Base-by-base conservation (phyloP, 2,797 vertebrate species). In the Takifugu ocellatus region DNA sequence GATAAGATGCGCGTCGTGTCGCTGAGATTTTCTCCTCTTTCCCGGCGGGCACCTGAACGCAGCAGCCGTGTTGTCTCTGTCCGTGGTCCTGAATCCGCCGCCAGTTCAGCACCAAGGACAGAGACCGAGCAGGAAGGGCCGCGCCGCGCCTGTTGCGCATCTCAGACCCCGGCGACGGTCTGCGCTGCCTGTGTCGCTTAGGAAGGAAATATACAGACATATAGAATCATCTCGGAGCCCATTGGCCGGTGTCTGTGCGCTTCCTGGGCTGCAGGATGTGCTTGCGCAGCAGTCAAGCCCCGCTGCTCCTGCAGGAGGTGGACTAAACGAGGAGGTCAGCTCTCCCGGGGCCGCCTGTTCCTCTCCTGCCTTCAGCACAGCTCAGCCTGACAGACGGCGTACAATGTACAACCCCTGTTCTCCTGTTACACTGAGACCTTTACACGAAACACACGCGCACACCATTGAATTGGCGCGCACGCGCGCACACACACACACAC, bases 381-480 rank as follows among this genome's bases (percentile, higher is more conserved):
- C 74, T 68, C 67, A 67, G 75, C 61, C 74, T 72, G 79, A 81
- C 72, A 83, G 56, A 65, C 74, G 25, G 65, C 66, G 61, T 56
- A 67, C 61, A 54, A 76, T 84, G 83, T 86, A 77, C 60, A 72
- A 79, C 74, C 70, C 33, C 66, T 79, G 81, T 84, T 87, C 84
- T 68, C 56, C 81, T 87, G 85, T 88, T 85, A 87, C 68, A 42
- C 70, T 45, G 66, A 74, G 74, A 85, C 82, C 84, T 87, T 83
- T 79, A 77, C 77, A 72, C 25, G 21, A 56, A 39, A 54, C 49
- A 57, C 55, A 53, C 56, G 50, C 49, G 48, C 55, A 51, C 50
- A 33, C 55, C 31, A 21, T 21, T 21, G 21, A 21, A 21, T 21
- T 21, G 21, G 50, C 49, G 63, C 36, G 68, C 49, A 67, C 48